phyloP scores from a whole-genome alignment of 1,140 invertebrate species.

The Aphis gossypii region DNA sequence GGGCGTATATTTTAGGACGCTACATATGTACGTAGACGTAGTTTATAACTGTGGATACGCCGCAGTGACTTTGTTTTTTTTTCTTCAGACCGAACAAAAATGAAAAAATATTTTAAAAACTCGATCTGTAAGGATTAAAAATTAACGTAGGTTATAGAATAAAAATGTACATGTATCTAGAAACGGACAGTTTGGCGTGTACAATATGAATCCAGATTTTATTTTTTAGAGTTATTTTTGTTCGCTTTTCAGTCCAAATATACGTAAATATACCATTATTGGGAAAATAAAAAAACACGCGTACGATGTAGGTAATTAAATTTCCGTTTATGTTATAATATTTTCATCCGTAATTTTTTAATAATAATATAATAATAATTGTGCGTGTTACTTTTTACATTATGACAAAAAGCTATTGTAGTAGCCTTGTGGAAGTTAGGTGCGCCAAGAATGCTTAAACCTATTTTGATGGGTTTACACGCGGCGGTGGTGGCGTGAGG shows the following conservation, averaged over 20 bases:
- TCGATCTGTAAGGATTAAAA: not conserved
- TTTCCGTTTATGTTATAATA: slow-evolving; percentile 10
- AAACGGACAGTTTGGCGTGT: not conserved
- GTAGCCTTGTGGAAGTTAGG: slow-evolving; percentile 26
- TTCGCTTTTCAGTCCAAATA: not conserved
- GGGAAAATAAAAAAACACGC: not conserved
- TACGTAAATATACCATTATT: not conserved
- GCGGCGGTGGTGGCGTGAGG: not conserved
- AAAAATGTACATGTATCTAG: not conserved
- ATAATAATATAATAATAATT: not conserved
- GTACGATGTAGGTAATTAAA: not conserved
- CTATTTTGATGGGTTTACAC: not conserved
- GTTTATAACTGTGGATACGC: slow-evolving; percentile 45
- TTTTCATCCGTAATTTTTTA: not conserved
- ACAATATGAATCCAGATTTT: not conserved
- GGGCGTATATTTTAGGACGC: slow-evolving; percentile 37
- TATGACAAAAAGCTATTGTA: slow-evolving; percentile 22
- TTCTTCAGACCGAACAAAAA: not conserved
- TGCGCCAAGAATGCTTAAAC: slow-evolving; percentile 34
- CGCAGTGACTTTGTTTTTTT: slow-evolving; percentile 8
- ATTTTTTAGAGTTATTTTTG: not conserved
- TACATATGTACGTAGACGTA: too few relatives aligned
- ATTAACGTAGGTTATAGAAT: not conserved
- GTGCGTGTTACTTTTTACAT: not conserved
- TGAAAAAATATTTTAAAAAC: not conserved